A percentile compares a stretch with the other conserved stretches of the same genome.
Conservation (phyloP, 2,113 vertebrate species). For the Ochotona princeps region DNA sequence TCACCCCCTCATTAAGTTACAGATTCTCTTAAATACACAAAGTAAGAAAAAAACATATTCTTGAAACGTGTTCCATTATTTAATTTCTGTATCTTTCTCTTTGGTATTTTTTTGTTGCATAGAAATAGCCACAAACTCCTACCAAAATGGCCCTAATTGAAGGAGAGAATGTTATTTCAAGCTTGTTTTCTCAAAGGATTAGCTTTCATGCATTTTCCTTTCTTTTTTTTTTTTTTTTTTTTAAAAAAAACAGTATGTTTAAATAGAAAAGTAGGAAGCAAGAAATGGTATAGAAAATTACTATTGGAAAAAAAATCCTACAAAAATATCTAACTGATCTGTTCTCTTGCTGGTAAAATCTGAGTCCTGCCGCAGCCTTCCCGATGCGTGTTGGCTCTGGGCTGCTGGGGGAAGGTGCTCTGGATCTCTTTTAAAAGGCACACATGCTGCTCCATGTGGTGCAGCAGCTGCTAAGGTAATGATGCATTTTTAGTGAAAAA, state of each 20-base stretch:
- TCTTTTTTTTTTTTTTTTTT: too few species aligned
- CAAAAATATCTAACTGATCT: constrained; percentile 55
- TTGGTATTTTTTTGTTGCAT: constrained; percentile 59
- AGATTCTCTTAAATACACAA: constrained; percentile 9
- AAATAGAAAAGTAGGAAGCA: constrained; percentile 57
- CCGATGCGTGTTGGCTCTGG: constrained; percentile 66
- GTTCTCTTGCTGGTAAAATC: neutral
- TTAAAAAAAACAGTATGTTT: rapidly evolving
- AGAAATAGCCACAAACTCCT: constrained; percentile 18
- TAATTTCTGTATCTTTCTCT: constrained; percentile 50
- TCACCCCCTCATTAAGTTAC: neutral
- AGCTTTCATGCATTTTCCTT: constrained; percentile 56
- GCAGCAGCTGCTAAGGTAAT: constrained; percentile 84
- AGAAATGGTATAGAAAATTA: constrained; percentile 63
- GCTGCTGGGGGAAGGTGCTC: constrained; percentile 61
- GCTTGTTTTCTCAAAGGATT: neutral
- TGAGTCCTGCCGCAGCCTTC: constrained; percentile 50
- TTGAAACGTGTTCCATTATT: constrained; percentile 29
- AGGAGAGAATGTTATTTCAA: constrained; percentile 56
- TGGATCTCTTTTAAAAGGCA: constrained; percentile 65
- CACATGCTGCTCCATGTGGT: constrained; percentile 82
- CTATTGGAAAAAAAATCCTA: constrained; percentile 67
- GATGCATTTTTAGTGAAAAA: constrained; percentile 84
- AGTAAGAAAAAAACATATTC: constrained; percentile 49
- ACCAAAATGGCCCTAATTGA: constrained; percentile 71